Conservation (phyloP, 2,888 invertebrate genomes). For the Sialis lutaria region DNA sequence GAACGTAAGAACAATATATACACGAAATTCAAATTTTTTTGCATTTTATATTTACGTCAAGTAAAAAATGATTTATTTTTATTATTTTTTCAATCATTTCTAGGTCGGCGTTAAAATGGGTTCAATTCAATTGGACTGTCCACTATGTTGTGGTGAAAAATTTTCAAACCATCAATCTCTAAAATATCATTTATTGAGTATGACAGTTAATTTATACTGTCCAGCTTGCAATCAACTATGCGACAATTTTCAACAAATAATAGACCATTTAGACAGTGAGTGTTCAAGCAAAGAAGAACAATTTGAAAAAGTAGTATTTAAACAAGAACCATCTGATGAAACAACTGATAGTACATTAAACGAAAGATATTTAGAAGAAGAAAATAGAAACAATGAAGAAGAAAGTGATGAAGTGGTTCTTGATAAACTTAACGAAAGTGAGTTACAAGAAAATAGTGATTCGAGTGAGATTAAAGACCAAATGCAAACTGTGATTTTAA, state of each 20-base stretch:
- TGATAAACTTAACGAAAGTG: conserved; percentile 22
- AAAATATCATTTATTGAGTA: conserved; percentile 32
- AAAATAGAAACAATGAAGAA: neutral
- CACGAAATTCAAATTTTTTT: conserved; percentile 3
- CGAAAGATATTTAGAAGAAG: conserved; percentile 10
- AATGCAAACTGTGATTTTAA: no score
- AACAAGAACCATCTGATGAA: conserved; percentile 6
- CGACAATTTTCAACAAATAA: conserved; percentile 32
- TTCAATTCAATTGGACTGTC: conserved; percentile 32
- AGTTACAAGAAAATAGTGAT: conserved; percentile 17
- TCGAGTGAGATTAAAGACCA: no score
- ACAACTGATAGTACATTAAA: conserved; percentile 11
- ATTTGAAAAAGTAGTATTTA: neutral
- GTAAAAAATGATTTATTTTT: conserved; percentile 2
- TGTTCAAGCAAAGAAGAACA: conserved; percentile 12
- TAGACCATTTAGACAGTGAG: conserved; percentile 34
- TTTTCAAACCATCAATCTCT: conserved; percentile 35
- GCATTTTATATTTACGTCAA: neutral
- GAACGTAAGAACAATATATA: conserved; percentile 8
- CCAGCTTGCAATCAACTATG: conserved; percentile 37
- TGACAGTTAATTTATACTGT: conserved; percentile 39
- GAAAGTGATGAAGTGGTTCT: conserved; percentile 5
- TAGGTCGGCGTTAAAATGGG: conserved; percentile 26
- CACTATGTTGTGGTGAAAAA: conserved; percentile 44
- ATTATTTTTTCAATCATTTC: conserved; percentile 2